Evolutionary conservation across 2,888 invertebrate genomes (phyloP), one percentile per base, ranked within the genome.

Genomic region (Unio pictorum): DNA sequence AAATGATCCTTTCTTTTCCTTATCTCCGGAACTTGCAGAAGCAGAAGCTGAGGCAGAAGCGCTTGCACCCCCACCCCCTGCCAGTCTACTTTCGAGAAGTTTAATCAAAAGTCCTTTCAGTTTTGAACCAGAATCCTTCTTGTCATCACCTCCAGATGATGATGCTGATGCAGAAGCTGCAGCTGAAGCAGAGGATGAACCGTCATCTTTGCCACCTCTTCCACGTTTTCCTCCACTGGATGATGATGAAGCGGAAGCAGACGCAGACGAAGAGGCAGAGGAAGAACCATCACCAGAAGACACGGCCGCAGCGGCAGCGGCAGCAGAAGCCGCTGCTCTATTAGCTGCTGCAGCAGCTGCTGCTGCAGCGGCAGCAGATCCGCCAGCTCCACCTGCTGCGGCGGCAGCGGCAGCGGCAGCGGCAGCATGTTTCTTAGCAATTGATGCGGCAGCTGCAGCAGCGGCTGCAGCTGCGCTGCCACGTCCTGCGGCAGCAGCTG

Each of bases 11-110:
- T 45, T 45, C 45, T 45, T 45, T 2, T 4, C 45, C 1, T 11
- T 45, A 11, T 15, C 45, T 15, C 45, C 58, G 7, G 66, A n/a
- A 58, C 26, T 28, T 30, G 57, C 66, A 59, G 66, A 26, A 7
- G 66, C 45, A 15, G 45, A 28, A 6, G 66, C 66, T 6, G 66
- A 58, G 18, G 66, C 66, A 59, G 59, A 26, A 59, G 59, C 26
- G 26, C 23, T 59, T 26, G 59, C 26, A 18, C 23, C 17, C 11
- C 23, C 26, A 18, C 23, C 17, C 11, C 23, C 26, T 26, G 45
- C 1, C 15, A 45, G 45, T 45, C 45, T 45, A 45, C 45, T 45
- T 23, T 59, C 23, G 59, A 59, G 59, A 23, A 23, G 59, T 18
- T 59, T 59, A 18, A 15, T 15, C 59, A 26, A 6, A 15, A 26